Evolutionary conservation across 2,797 vertebrate genomes (phyloP).

Genomic region (Anabas testudineus): DNA sequence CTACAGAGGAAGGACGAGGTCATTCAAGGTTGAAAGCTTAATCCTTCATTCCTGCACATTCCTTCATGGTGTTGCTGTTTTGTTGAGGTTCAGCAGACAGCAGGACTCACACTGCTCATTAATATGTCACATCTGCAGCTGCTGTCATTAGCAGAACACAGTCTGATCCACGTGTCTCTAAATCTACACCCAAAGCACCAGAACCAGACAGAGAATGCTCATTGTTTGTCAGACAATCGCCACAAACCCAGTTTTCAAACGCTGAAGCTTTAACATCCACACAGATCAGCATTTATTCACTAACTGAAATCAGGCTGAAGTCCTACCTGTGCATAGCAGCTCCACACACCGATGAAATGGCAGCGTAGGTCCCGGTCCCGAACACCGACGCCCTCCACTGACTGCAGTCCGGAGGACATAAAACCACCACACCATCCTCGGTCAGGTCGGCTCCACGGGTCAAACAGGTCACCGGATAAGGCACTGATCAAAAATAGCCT

Average conservation of each 20-base stretch:
- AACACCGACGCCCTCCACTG: constrained; percentile 87
- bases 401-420: constrained; percentile 89
- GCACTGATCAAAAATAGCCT: constrained; percentile 50
- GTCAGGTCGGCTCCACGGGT: constrained; percentile 90
- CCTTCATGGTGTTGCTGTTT: constrained; percentile 51
- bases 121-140: constrained; percentile 39
- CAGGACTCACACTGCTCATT: constrained; percentile 20
- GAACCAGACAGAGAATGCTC: too few species aligned
- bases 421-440: constrained; percentile 81
- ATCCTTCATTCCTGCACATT: constrained; percentile 57
- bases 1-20: constrained; percentile 27
- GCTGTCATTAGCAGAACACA: not conserved
- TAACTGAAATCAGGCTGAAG: not conserved
- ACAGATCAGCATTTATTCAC: too few species aligned
- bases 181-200: not conserved
- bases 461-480: constrained; percentile 83
- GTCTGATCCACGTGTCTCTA: constrained; percentile 9
- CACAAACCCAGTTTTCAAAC: not conserved
- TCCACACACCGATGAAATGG: constrained; percentile 92
- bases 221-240: too few species aligned
- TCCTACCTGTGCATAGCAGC: constrained; percentile 92
- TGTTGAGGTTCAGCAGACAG: constrained; percentile 37
- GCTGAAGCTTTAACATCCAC: too few species aligned
- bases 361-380: constrained; percentile 90
- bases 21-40: constrained; percentile 49